phyloP scores from a whole-genome alignment of 1,140 invertebrate genomes.

The Bombus huntii region DNA sequence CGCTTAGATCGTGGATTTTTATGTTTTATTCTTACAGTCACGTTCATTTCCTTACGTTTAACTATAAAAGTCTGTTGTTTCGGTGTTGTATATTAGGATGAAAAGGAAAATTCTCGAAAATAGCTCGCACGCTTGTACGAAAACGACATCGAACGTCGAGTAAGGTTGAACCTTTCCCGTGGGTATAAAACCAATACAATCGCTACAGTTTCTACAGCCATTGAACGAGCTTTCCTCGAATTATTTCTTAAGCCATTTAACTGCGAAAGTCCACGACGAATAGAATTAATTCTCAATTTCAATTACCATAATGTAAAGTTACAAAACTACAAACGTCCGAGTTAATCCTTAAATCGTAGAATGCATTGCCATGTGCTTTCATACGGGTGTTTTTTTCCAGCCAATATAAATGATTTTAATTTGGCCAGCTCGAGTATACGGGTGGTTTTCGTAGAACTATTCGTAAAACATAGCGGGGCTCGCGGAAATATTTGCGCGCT shows the following conservation, averaged over 20 bases:
- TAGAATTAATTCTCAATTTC: neutral
- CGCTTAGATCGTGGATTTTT: neutral
- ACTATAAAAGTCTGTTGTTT: no score
- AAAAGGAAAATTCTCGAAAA: no score
- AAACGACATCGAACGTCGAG: no score
- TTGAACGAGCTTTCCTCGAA: neutral
- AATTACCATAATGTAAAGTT: neutral
- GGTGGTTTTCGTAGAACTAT: neutral
- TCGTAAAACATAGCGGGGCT: no score
- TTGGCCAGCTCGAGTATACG: neutral
- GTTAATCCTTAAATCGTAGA: neutral
- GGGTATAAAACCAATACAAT: no score
- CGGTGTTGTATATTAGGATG: no score
- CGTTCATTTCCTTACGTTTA: no score
- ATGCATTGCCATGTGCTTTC: neutral
- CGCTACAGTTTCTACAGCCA: neutral
- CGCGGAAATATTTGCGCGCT: no score
- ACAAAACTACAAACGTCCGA: neutral
- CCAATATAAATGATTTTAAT: neutral
- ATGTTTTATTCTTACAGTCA: no score
- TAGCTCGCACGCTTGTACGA: no score
- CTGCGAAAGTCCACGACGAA: neutral
- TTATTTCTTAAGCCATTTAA: neutral
- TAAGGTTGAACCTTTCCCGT: no score
- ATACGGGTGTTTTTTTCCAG: neutral